Conservation (phyloP, 2,797 vertebrate species). For the Oryzias sinensis region DNA sequence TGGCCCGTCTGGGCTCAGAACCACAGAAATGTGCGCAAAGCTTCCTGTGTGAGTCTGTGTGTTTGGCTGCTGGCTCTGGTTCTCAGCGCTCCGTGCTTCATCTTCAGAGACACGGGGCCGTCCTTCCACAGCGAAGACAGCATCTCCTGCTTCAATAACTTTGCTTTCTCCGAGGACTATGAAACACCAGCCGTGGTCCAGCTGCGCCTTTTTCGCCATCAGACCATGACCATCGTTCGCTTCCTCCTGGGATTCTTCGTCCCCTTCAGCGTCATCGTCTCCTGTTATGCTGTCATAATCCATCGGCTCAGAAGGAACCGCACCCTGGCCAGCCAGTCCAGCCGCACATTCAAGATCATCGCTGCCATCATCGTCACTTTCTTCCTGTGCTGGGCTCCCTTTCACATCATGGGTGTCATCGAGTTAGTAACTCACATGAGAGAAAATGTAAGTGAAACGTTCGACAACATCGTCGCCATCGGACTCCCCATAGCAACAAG, state of each 20-base stretch:
- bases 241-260: constrained; percentile 84
- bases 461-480: constrained; percentile 61
- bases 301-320: constrained; percentile 77
- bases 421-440: constrained; percentile 74
- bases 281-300: constrained; percentile 83
- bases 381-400: constrained; percentile 91
- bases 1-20: constrained; percentile 88
- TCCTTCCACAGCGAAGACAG: constrained; percentile 53
- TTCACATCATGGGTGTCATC: constrained; percentile 83
- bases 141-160: constrained; percentile 86
- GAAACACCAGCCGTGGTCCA: constrained; percentile 33
- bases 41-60: constrained; percentile 72
- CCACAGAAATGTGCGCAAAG: constrained; percentile 78
- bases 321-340: constrained; percentile 75
- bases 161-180: constrained; percentile 78
- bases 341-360: constrained; percentile 86
- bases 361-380: constrained; percentile 85
- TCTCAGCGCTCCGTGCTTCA: constrained; percentile 82
- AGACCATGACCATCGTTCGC: constrained; percentile 79
- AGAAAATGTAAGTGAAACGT: constrained; percentile 17
- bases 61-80: constrained; percentile 82
- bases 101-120: constrained; percentile 81
- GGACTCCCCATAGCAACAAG: constrained; percentile 76
- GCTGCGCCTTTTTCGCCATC: constrained; percentile 74
- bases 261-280: constrained; percentile 83